Evolutionary conservation across 2,797 vertebrate species (phyloP), one percentile per base, ranked within the genome.

Genomic region (Mus minutoides): DNA sequence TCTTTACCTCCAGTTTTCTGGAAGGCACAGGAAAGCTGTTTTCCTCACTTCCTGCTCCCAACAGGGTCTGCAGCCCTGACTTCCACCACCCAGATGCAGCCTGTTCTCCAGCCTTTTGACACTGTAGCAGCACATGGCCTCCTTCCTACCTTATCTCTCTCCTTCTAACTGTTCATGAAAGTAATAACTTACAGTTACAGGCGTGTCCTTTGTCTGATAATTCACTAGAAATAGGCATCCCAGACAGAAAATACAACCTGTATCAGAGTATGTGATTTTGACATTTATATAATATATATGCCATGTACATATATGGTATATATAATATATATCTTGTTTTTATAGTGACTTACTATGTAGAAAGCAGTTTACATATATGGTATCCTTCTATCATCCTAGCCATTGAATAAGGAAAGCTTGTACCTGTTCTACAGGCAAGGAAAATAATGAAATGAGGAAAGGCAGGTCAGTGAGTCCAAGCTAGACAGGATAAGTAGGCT

Each of bases 151-250:
- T 64, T 5, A 84, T 31, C 77, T 94, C n/a, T 75, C 58, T 91
- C 69, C 54, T 89, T 52, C 29, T 84, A 60, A 88, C 58, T 97
- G 96, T 93, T 64, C 54, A 76, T 64, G 54, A 12, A 96, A 58
- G 86, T 76, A 40, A 90, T 88, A 94, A 95, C 60, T 91, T 93
- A 71, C 52, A 86, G 67, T 91, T 83, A 90, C 94, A 97, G 79
- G 34, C 19, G 77, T 62, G 43, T 43, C 85, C 40, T 43, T 85
- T 80, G 21, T 26, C 16, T 11, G 58, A 79, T 26, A 22, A 69
- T 56, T 43, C 88, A 37, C 21, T 80, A 49, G 29, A 88, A 96
- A 95, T 19, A 94, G 31, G 80, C 3, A 24, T 19, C 21, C 58
- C 6, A 34, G 62, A 58, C 31, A 91, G 75, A 94, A 95, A 93